phyloP scores from a whole-genome alignment of 37 sponge, comb jelly and placozoan genomes.

The Bolinopsis microptera region DNA sequence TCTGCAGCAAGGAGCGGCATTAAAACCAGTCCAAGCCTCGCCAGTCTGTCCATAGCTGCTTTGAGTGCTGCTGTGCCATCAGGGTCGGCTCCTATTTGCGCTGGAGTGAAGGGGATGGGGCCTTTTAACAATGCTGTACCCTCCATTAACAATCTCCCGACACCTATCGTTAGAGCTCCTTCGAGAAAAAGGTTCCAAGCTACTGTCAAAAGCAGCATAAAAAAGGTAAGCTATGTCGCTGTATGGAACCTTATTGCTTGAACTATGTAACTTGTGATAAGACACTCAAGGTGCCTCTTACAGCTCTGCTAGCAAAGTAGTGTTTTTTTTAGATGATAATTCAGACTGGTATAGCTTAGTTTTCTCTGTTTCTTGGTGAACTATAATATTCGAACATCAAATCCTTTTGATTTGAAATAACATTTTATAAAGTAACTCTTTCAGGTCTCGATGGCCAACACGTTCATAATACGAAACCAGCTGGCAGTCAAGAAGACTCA shows the following conservation, averaged over 20 bases:
- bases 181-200: slow-evolving; percentile 7
- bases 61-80: background rate
- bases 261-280: too few relatives aligned
- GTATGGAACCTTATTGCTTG: too few relatives aligned
- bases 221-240: slow-evolving; percentile 16
- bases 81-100: background rate
- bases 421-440: too few relatives aligned
- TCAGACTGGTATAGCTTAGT: too few relatives aligned
- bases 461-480: background rate
- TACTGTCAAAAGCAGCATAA: background rate
- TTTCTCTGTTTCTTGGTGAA: too few relatives aligned
- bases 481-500: background rate
- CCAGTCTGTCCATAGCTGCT: background rate
- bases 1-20: background rate
- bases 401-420: too few relatives aligned
- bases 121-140: too few relatives aligned
- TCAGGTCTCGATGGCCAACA: slow-evolving; percentile 2
- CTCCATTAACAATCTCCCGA: background rate
- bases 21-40: background rate
- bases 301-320: too few relatives aligned
- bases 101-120: background rate
- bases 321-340: too few relatives aligned
- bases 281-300: too few relatives aligned
- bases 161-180: background rate
- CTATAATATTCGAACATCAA: too few relatives aligned